Evolutionary conservation across 1,140 invertebrate species (phyloP).

Genomic region (Antheraea mylitta): DNA sequence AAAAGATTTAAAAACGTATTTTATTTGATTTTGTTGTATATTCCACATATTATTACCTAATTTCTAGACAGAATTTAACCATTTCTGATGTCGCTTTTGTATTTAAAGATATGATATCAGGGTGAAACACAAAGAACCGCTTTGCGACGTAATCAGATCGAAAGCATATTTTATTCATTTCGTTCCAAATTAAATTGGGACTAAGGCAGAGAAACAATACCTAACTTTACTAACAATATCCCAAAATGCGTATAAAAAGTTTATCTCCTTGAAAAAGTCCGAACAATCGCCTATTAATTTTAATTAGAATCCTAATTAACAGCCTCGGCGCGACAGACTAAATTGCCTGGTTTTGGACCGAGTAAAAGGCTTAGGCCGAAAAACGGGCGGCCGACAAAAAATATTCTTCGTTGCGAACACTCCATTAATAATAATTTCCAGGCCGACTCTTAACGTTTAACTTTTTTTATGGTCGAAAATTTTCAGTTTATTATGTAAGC

Average conservation of each 20-base stretch:
- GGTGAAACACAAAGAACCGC: too few species aligned
- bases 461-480: constrained; percentile 48
- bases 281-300: constrained; percentile 74
- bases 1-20: too few species aligned
- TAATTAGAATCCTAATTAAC: constrained; percentile 74
- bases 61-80: too few species aligned
- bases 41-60: too few species aligned
- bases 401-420: constrained; percentile 53
- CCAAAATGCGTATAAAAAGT: constrained; percentile 20
- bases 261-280: constrained; percentile 45
- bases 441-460: constrained; percentile 38
- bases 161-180: too few species aligned
- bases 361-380: constrained; percentile 57
- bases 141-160: too few species aligned
- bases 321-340: constrained; percentile 49
- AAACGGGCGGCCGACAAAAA: constrained; percentile 40
- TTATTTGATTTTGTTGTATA: too few species aligned
- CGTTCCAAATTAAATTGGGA: too few species aligned
- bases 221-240: constrained; percentile 33
- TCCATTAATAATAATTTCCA: constrained; percentile 50
- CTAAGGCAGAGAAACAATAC: too few species aligned
- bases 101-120: too few species aligned
- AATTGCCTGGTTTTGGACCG: constrained; percentile 57
- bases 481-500: constrained; percentile 59
- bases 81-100: too few species aligned